Evolutionary conservation across 2,888 invertebrate species (phyloP).

Genomic region (Lingula anatina): DNA sequence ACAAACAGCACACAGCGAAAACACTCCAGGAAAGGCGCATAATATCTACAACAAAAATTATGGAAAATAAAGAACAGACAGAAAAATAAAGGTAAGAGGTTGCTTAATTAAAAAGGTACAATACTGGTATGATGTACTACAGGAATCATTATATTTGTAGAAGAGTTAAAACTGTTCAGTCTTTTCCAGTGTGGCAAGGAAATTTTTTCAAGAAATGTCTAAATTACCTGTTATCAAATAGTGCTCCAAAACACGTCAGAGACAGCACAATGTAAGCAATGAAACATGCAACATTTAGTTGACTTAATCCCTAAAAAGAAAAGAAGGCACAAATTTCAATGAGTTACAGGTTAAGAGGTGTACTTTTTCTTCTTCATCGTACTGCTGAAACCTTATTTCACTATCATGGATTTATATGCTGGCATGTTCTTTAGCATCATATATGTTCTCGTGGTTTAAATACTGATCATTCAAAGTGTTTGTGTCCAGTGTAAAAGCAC

Average conservation of each 20-base stretch:
- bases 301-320: slow-evolving; percentile 16
- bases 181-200: too few relatives aligned
- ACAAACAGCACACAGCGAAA: slow-evolving; percentile 17
- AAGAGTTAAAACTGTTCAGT: too few relatives aligned
- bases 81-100: too few relatives aligned
- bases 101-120: too few relatives aligned
- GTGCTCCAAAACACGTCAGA: slow-evolving; percentile 24
- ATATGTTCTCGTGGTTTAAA: too few relatives aligned
- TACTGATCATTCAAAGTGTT: too few relatives aligned
- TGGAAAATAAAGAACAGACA: neutral
- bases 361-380: neutral
- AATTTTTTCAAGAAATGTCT: neutral
- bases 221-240: slow-evolving; percentile 34
- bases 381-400: too few relatives aligned
- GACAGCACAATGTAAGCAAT: slow-evolving; percentile 21
- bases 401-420: too few relatives aligned
- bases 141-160: too few relatives aligned
- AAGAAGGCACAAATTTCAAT: neutral
- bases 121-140: too few relatives aligned
- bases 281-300: slow-evolving; percentile 13
- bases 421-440: too few relatives aligned
- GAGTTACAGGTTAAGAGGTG: neutral
- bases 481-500: too few relatives aligned
- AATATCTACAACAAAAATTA: slow-evolving; percentile 14
- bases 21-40: slow-evolving; percentile 18